phyloP scores from a whole-genome alignment of 2,888 invertebrate species.

The Quadroppia sp. region DNA sequence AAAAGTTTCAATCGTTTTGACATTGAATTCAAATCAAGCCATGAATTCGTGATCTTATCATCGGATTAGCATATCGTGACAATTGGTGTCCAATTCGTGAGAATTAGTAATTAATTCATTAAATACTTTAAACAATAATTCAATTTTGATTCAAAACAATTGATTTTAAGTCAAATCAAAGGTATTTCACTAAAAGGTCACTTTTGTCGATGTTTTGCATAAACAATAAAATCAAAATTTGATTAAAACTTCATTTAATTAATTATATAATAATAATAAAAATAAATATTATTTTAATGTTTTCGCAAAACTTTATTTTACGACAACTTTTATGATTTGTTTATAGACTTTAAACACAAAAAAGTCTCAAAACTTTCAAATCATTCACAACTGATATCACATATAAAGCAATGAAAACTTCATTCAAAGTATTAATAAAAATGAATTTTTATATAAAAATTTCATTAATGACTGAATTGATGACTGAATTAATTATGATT shows the following conservation, averaged over 20 bases:
- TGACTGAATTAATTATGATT: neutral
- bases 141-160: too few relatives aligned
- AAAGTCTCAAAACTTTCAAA: neutral
- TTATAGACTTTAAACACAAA: neutral
- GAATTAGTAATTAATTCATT: neutral
- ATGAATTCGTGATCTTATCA: slow-evolving; percentile 2
- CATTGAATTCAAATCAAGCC: slow-evolving; percentile 2
- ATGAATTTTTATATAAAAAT: neutral
- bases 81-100: slow-evolving; percentile 6
- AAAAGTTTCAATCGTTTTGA: neutral
- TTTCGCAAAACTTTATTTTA: slow-evolving; percentile 6
- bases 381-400: neutral
- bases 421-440: neutral
- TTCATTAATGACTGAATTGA: too few relatives aligned
- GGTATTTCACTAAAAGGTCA: neutral
- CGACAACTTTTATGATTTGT: neutral
- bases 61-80: neutral
- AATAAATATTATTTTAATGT: neutral
- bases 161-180: too few relatives aligned
- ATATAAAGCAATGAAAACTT: neutral
- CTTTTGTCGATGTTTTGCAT: slow-evolving; percentile 1
- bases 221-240: neutral
- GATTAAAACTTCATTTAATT: slow-evolving; percentile 5
- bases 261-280: slow-evolving; percentile 1
- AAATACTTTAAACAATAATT: too few relatives aligned